Percentiles rank a stretch among this genome's conserved stretches.
These are phyloP conservation scores for Chymomyza amoena DNA, from an alignment of 2,888 invertebrate genomes.

Conservation along the genomic window DNA sequence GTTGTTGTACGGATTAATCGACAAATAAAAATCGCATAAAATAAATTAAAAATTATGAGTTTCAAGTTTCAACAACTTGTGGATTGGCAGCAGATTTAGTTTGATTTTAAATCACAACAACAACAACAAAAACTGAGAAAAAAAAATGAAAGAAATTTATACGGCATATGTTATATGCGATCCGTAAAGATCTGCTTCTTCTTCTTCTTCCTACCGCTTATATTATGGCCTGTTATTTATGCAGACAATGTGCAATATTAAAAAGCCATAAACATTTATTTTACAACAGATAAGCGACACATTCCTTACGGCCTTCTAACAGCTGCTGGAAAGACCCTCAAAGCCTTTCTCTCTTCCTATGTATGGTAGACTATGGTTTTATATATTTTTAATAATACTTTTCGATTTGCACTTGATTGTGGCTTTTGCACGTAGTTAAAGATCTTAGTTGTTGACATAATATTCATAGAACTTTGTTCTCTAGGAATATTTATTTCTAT, in stretches of 20 bases:
- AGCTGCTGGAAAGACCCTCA: neutral
- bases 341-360: neutral
- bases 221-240: conserved; percentile 58
- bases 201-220: neutral
- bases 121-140: conserved; percentile 18
- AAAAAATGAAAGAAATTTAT: neutral
- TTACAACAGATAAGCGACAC: conserved; percentile 66
- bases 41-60: conserved; percentile 76
- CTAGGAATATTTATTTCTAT: too few species aligned
- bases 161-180: neutral
- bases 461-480: neutral
- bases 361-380: too few species aligned
- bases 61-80: conserved; percentile 69
- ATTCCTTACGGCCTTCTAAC: conserved; percentile 30
- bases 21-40: conserved; percentile 76
- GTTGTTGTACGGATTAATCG: conserved; percentile 63
- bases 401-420: neutral
- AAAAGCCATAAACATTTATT: conserved; percentile 73
- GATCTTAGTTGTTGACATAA: neutral
- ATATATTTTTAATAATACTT: neutral
- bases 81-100: conserved; percentile 70
- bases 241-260: conserved; percentile 75
- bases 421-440: neutral
- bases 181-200: neutral
- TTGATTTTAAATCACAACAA: conserved; percentile 64